Evolutionary conservation across 53 echinoderm and acorn worm species (phyloP), one percentile per base, ranked within the genome.

Genomic region (Echinometra lucunter): DNA sequence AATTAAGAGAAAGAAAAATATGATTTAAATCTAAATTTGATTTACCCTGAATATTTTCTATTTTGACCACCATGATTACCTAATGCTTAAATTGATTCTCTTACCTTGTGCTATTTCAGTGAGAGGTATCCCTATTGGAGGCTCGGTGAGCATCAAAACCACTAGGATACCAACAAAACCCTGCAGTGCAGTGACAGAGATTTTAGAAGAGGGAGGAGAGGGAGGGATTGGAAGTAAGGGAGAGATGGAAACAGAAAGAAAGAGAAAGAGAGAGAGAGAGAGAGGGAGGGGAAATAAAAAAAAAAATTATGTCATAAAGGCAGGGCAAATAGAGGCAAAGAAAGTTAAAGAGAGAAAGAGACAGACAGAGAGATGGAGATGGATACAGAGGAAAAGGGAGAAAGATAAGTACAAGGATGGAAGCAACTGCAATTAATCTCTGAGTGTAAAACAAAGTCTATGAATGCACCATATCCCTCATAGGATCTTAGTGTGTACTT

Each of bases 121-220:
- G 6, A 93, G 57, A 1, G 93, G 93, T 25, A 93, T 57, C 1
- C 93, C 93, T 37, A 55, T 93, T 80, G 93, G 78, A 56, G 93
- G 93, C 67, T 93, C 80, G 37, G 35, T 75, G 19, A 93, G 93
- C 32, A 75, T 34, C 78, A 80, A 25, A 1, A 93, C 1, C 2
- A 93, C 81, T 32, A 93, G 23, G 37, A 93, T 42, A 23, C 93
- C 93, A 17, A 93, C 58, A 27, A 93, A 35, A 93, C 93, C 80
- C 93, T 93, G 78, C 5, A 40, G 11, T 72, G 30, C 6, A 40
- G 78, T 40, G 38, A 78, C 42, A 78, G 40, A 38, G 78, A 78
- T 13, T 69, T 30, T 23, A 63, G 63, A 13, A 13, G 13, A 4
- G 53, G 5, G 53, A 4, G 53, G 53, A 4, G 0, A 63, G 25